Base-by-base conservation (phyloP, 2,113 vertebrate genomes). In the Salvelinus alpinus region DNA sequence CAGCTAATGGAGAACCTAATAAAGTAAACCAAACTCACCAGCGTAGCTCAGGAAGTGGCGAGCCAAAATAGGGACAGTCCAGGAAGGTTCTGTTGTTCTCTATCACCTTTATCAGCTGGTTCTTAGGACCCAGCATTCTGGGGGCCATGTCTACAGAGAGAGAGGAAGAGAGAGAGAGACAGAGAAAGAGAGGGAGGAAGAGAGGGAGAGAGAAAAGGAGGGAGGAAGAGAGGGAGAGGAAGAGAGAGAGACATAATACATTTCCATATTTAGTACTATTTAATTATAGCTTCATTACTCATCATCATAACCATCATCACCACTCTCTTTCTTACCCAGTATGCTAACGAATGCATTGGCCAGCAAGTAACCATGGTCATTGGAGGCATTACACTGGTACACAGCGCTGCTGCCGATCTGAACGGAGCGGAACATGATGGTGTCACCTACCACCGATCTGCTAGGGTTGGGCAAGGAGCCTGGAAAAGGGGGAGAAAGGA, bases 351-450 rank as follows among this genome's bases (percentile, higher is more conserved):
- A 99, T 78, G 97, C 97, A 0, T 99, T 99, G 90, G 96, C 95
- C 65, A 99, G 89, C 77, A 99, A 92, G 83, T 99, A 99, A 59
- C 97, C 97, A 0, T 99, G 96, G 80, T 96, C 93, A 0, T 99
- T 99, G 81, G 98, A 99, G 0, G 96, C 97, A 5, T 99, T 99
- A 90, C 98, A 99, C 71, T 99, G 98, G 86, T 98, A 99, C 25
- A 99, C 97, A 0, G 95, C 96, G 0, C 97, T 97, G 90, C 93
- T 95, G 73, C 96, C 97, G 1, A 96, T 96, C 91, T 97, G 96
- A 22, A 96, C 97, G 0, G 95, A 95, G 7, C 94, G 94, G 84
- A 99, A 99, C 47, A 99, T 95, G 72, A 99, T 93, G 51, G 96
- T 97, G 87, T 99, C 97, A 0, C 94, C 97, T 0, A 92, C 77